Base-by-base conservation (phyloP, 2,888 invertebrate genomes). In the Watsonalla cultraria region DNA sequence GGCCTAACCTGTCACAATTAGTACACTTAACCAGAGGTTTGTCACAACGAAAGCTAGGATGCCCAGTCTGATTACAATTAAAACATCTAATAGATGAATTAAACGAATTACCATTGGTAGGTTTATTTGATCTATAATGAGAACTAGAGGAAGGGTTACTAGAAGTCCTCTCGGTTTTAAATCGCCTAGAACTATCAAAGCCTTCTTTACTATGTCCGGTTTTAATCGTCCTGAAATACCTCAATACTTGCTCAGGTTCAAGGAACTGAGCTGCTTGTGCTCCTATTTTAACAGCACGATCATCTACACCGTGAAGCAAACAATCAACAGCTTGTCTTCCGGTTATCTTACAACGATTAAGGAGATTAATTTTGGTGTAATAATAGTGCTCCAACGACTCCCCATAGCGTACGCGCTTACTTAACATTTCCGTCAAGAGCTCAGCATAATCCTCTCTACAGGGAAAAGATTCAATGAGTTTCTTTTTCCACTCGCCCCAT, bases 401-500 rank as follows among this genome's bases (percentile, higher is more conserved):
- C 0, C 58, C 60, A 39, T 54, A 63, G n/a, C 42, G 39, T 4
- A 51, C 59, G 9, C 33, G 52, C 24, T 58, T 62, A 11, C n/a
- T n/a, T 5, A 64, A 48, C 64, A 64, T 65, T 11, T 60, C 59
- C 0, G 59, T 59, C 9, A 61, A 37, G 8, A 61, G 50, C 39
- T 62, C 61, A 0, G 61, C 66, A 33, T 62, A 65, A 50, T 66
- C 51, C 13, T 66, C 57, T 0, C 45, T 24, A 47, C 45, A 34
- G 0, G 65, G 64, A 46, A 66, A 66, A 6, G 64, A 56, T 46
- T 61, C 59, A 0, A 51, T 7, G 5, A 65, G 42, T 49, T 60
- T 62, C 1, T 7, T 52, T 46, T 65, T 62, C 63, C 63, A 65
- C 51, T 67, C 59, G 0, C 24, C 0, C 62, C 62, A 65, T n/a